A percentile compares a stretch with the other conserved stretches of the same genome.
Conservation (phyloP, 2,797 vertebrate genomes). For the Sternotherus odoratus region DNA sequence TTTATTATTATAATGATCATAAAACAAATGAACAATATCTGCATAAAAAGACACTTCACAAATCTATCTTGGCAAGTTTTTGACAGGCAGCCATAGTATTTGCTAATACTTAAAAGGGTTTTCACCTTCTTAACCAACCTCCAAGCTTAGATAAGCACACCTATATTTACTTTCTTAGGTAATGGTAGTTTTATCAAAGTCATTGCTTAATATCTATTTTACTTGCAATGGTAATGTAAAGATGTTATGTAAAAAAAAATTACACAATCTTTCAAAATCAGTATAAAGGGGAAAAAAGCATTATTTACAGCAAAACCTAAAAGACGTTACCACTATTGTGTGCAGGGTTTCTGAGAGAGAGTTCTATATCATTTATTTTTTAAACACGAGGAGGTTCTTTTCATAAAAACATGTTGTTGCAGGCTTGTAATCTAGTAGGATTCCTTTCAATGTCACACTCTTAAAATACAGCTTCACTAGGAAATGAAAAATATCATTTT, state of each 20-base stretch:
- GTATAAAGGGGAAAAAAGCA: background rate
- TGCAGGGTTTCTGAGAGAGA: background rate
- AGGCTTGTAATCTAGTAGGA: background rate
- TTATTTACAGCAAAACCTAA: background rate
- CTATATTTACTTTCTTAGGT: background rate
- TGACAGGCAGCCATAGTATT: background rate
- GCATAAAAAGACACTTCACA: conserved; percentile 9
- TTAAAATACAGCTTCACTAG: conserved; percentile 12
- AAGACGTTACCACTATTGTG: background rate
- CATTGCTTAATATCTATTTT: background rate
- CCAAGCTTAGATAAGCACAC: conserved; percentile 2
- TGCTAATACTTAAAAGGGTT: background rate
- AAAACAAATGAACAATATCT: background rate
- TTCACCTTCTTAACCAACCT: background rate
- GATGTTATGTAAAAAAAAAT: background rate
- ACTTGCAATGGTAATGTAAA: background rate
- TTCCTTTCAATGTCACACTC: background rate
- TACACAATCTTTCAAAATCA: background rate
- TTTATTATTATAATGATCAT: background rate
- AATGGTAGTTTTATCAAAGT: background rate
- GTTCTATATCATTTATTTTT: background rate
- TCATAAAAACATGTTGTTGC: background rate
- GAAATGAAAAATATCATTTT: background rate
- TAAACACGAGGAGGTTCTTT: background rate
- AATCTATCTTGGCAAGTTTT: conserved; percentile 46